Evolutionary conservation across 2,888 invertebrate species (phyloP).

Genomic region (Tanytarsus gracilentus): DNA sequence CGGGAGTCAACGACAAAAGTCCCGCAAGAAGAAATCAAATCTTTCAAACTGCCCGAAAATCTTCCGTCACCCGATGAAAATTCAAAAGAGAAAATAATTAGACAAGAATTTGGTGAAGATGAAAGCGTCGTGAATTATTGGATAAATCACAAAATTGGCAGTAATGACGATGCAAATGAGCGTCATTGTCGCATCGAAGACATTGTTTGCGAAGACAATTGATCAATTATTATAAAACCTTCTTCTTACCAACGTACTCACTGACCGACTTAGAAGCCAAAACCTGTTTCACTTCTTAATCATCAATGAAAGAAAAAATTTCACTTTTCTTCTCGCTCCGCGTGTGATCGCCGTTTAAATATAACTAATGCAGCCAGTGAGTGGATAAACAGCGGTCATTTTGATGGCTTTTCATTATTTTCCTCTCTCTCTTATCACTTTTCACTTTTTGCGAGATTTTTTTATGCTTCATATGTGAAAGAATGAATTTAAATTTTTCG

Average conservation of each 20-base stretch:
- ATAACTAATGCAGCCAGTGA: neutral
- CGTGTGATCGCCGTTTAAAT: neutral
- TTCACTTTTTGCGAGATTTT: too few species aligned
- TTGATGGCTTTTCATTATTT: too few species aligned
- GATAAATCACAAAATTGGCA: neutral
- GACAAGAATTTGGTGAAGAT: slow-evolving; percentile 4
- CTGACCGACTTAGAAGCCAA: slow-evolving; percentile 2
- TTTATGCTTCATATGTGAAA: too few species aligned
- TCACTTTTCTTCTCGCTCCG: slow-evolving; percentile 14
- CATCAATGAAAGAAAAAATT: slow-evolving; percentile 9
- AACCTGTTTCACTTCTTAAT: slow-evolving; percentile 3
- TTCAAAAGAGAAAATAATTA: too few species aligned
- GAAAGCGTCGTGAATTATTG: slow-evolving; percentile 18
- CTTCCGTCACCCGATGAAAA: too few species aligned
- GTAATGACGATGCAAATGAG: slow-evolving; percentile 11
- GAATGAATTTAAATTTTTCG: too few species aligned
- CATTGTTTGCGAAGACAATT: slow-evolving; percentile 14
- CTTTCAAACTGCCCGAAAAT: too few species aligned
- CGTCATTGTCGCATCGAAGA: slow-evolving; percentile 16
- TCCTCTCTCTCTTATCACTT: too few species aligned
- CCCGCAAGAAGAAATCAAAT: too few species aligned
- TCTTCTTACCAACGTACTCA: neutral
- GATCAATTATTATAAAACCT: slow-evolving; percentile 13
- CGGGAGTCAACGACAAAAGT: neutral
- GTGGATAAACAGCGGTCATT: too few species aligned